A percentile compares a stretch with the other conserved stretches of the same genome.
Conservation (phyloP, 2,797 vertebrate genomes). For the Pantherophis alleghaniensis region DNA sequence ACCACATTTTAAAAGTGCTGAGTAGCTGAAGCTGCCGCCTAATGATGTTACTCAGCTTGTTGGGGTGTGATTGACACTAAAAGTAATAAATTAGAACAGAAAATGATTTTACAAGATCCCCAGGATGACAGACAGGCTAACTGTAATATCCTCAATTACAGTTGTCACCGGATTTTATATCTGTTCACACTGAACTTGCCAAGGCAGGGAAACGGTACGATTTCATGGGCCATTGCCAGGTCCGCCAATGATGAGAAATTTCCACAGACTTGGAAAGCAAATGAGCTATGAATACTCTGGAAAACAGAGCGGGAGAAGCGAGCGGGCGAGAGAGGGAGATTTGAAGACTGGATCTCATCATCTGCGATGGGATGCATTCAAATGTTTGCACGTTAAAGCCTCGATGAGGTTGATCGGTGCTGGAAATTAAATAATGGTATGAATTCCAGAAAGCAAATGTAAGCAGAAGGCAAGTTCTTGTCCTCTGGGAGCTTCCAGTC, state of each 20-base stretch:
- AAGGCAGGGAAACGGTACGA: slow-evolving; percentile 66
- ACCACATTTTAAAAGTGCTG: slow-evolving; percentile 80
- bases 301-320: not conserved
- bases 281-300: not conserved
- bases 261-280: not conserved
- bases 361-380: not conserved
- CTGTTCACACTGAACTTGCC: slow-evolving; percentile 70
- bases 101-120: slow-evolving; percentile 78
- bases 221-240: slow-evolving; percentile 68
- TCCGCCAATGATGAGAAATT: slow-evolving; percentile 50
- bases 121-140: slow-evolving; percentile 75
- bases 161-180: slow-evolving; percentile 73
- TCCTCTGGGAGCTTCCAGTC: not conserved
- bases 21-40: slow-evolving; percentile 76
- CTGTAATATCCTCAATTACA: slow-evolving; percentile 77
- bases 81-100: slow-evolving; percentile 86
- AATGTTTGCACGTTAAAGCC: not conserved
- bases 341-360: not conserved
- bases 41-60: slow-evolving; percentile 77
- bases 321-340: not conserved
- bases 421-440: not conserved
- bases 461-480: not conserved
- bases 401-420: not conserved
- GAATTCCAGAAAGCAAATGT: not conserved
- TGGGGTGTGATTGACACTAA: slow-evolving; percentile 80